Percentiles rank a stretch among this genome's conserved stretches.
phyloP scores from a whole-genome alignment of 2,113 vertebrate species.

The Amazona guildingii region DNA sequence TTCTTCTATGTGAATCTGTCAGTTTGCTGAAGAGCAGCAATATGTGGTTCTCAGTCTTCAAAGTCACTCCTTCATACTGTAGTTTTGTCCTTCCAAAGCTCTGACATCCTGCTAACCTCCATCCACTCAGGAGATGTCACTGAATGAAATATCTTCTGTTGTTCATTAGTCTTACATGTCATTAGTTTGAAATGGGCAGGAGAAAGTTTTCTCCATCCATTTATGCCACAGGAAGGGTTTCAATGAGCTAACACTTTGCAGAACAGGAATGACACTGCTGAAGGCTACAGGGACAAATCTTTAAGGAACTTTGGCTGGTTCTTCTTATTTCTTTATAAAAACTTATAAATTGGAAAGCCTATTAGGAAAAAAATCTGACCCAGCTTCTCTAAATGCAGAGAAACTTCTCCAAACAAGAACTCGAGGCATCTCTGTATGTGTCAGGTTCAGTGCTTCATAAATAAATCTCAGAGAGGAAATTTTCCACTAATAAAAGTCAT shows the following conservation, averaged over 20 bases:
- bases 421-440: background rate
- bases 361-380: slow-evolving; percentile 1
- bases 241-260: background rate
- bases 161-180: background rate
- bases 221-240: background rate
- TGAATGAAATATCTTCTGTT: background rate
- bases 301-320: background rate
- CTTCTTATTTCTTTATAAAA: background rate
- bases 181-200: background rate
- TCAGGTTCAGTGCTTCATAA: background rate
- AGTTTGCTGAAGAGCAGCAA: background rate
- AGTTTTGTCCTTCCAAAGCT: background rate
- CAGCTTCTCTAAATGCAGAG: background rate
- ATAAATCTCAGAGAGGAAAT: background rate
- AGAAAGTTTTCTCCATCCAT: background rate
- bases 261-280: background rate
- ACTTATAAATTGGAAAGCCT: background rate
- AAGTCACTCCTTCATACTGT: background rate
- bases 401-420: background rate
- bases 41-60: background rate
- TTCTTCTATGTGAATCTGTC: background rate
- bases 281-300: background rate
- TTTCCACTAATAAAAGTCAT: background rate
- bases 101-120: background rate
- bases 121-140: background rate